Evolutionary conservation across 2,888 invertebrate genomes (phyloP).

Genomic region (Tipula helvola): DNA sequence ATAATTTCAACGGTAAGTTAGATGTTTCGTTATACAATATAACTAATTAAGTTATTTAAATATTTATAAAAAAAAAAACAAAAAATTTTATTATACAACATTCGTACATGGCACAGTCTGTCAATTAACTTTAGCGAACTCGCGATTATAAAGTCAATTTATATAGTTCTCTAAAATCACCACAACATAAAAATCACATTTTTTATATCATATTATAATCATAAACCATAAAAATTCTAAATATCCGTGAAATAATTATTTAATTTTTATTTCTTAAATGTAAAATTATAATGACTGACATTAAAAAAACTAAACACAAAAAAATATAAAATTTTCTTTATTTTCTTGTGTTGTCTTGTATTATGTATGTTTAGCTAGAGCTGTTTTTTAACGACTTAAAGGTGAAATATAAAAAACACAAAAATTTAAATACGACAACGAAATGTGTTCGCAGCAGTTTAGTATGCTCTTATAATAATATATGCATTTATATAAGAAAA

Average conservation of each 20-base stretch:
- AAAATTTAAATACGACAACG: background rate
- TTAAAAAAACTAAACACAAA: background rate
- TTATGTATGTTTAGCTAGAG: background rate
- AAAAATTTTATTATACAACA: background rate
- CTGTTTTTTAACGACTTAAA: background rate
- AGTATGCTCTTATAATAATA: background rate
- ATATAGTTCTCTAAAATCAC: background rate
- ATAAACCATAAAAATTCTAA: background rate
- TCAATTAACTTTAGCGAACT: background rate
- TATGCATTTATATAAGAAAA: background rate
- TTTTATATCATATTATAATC: background rate
- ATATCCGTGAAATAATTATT: background rate
- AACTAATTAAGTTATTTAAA: background rate
- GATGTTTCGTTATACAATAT: background rate
- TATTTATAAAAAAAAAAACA: background rate
- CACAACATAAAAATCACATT: background rate
- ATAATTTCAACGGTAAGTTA: background rate
- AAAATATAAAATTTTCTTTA: background rate
- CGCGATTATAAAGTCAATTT: background rate
- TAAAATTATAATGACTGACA: background rate
- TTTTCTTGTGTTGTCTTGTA: background rate
- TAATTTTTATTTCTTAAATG: background rate
- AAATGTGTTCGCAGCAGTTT: background rate
- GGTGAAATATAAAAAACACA: background rate
- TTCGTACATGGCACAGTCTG: background rate